Percentiles rank a stretch among this genome's conserved stretches.
Evolutionary conservation across 1,140 invertebrate genomes (phyloP).

Genomic region (Acromyrmex charruanus): DNA sequence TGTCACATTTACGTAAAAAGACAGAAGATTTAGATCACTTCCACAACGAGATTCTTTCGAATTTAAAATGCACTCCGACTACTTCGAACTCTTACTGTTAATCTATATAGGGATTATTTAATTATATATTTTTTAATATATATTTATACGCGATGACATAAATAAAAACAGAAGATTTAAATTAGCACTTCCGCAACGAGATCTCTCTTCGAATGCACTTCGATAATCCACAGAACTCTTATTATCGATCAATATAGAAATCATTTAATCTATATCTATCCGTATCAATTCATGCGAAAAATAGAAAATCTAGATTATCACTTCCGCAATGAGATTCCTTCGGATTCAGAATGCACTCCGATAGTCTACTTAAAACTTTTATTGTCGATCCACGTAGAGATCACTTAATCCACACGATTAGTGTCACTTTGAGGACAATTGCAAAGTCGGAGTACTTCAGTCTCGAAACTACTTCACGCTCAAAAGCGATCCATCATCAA

Average conservation of each 20-base stretch:
- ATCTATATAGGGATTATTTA: no score
- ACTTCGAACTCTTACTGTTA: background rate
- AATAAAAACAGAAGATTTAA: no score
- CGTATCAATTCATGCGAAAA: no score
- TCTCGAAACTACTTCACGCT: no score
- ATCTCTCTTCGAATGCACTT: no score
- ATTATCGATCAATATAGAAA: no score
- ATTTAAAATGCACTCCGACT: background rate
- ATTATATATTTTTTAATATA: no score
- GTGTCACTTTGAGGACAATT: background rate
- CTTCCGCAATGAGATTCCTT: background rate
- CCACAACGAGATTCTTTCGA: background rate
- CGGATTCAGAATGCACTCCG: background rate
- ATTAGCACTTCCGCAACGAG: no score
- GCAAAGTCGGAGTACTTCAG: background rate
- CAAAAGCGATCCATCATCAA: no score
- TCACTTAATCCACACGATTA: slow-evolving; percentile 22
- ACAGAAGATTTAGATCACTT: background rate
- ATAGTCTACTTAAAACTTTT: background rate
- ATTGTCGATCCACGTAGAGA: slow-evolving; percentile 5
- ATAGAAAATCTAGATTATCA: background rate
- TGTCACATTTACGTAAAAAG: background rate
- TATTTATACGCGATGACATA: no score
- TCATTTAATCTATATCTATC: no score
- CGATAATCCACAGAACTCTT: no score